Evolutionary conservation across 2,113 vertebrate species (phyloP).

Genomic region (Cervus canadensis): DNA sequence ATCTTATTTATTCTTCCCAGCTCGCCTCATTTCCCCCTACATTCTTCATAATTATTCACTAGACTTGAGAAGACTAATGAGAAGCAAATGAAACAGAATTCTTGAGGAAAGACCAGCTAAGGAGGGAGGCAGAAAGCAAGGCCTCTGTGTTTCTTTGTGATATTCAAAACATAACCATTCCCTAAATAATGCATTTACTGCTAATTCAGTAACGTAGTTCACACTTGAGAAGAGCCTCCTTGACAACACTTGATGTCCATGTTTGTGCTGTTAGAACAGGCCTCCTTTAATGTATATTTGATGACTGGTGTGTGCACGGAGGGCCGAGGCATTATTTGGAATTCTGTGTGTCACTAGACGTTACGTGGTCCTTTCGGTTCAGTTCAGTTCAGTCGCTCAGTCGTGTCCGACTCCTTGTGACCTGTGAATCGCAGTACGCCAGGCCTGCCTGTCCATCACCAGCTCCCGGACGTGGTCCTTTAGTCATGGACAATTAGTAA

Average conservation of each 20-base stretch:
- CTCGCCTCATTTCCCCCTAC: not conserved
- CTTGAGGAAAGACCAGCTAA: not conserved
- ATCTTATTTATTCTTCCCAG: not conserved
- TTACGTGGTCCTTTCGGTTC: conserved; percentile 44
- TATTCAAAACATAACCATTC: not conserved
- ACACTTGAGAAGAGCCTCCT: conserved; percentile 55
- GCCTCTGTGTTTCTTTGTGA: not conserved
- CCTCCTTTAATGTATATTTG: conserved; percentile 68
- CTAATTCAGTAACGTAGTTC: conserved; percentile 52
- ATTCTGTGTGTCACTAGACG: conserved; percentile 63
- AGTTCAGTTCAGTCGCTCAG: too few species aligned
- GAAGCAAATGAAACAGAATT: conserved; percentile 3
- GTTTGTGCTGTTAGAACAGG: conserved; percentile 26
- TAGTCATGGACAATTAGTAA: conserved; percentile 73
- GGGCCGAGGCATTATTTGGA: conserved; percentile 55
- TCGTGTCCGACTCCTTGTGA: too few species aligned
- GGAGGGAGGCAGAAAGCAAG: not conserved
- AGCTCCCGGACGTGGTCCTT: not conserved
- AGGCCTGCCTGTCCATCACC: too few species aligned
- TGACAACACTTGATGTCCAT: not conserved
- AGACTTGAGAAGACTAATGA: not conserved
- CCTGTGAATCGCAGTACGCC: too few species aligned
- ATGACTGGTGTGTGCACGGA: conserved; percentile 12
- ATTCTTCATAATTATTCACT: not conserved
- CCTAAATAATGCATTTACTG: conserved; percentile 37